Percentiles rank a stretch among this genome's conserved stretches.
phyloP scores from a whole-genome alignment of 2,888 invertebrate genomes.

The Andrena chrysosceles region DNA sequence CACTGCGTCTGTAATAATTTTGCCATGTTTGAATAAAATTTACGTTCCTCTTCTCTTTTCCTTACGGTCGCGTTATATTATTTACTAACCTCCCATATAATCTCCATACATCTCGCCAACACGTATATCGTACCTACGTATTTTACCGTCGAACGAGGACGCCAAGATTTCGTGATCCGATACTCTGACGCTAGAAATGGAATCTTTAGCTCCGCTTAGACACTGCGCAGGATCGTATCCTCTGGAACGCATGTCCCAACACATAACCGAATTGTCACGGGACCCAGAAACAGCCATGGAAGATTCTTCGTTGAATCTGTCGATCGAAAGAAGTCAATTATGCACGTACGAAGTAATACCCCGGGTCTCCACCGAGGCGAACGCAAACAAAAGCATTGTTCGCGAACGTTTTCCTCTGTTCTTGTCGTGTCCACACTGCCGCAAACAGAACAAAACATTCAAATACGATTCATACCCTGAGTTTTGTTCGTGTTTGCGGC shows the following conservation, averaged over 20 bases:
- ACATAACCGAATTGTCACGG: slow-evolving; percentile 95
- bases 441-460: too few species aligned
- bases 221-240: slow-evolving; percentile 91
- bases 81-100: slow-evolving; percentile 90
- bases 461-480: too few species aligned
- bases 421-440: too few species aligned
- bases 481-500: too few species aligned
- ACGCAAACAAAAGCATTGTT: too few species aligned
- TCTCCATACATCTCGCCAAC: slow-evolving; percentile 93
- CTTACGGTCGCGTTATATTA: background rate
- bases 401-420: too few species aligned
- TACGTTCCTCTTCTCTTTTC: background rate
- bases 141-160: slow-evolving; percentile 95
- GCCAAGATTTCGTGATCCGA: slow-evolving; percentile 96
- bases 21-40: background rate
- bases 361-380: too few species aligned
- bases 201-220: slow-evolving; percentile 97
- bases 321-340: background rate
- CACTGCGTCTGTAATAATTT: slow-evolving; percentile 87
- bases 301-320: slow-evolving; percentile 97
- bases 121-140: slow-evolving; percentile 96
- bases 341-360: background rate
- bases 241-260: slow-evolving; percentile 93
- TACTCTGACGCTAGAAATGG: slow-evolving; percentile 91
- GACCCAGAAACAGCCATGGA: slow-evolving; percentile 96